phyloP scores from a whole-genome alignment of 2,113 vertebrate species.

The Corythaeola cristata region DNA sequence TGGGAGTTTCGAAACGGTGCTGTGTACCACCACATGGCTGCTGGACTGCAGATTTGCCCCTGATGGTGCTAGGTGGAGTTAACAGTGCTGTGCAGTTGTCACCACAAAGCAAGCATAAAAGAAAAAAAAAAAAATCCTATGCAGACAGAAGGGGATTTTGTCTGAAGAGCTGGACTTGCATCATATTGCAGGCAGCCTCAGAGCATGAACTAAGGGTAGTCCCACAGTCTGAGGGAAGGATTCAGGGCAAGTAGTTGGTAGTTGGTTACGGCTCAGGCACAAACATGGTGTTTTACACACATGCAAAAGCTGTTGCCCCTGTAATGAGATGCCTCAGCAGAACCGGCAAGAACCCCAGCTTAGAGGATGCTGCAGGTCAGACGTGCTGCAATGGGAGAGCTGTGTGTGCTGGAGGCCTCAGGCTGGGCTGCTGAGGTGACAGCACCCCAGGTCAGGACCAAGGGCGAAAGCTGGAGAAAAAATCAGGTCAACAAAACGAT shows the following conservation, averaged over 20 bases:
- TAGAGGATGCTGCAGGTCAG: background rate
- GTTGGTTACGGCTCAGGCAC: background rate
- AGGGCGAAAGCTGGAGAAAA: background rate
- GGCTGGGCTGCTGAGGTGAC: background rate
- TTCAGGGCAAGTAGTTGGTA: background rate
- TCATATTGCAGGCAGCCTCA: background rate
- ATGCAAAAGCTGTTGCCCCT: background rate
- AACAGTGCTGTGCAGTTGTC: background rate
- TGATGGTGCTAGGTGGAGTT: background rate
- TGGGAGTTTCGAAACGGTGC: background rate
- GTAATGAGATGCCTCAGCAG: background rate
- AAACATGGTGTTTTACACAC: accelerated
- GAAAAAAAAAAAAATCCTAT: background rate
- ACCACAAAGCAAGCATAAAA: background rate
- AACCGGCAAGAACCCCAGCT: background rate
- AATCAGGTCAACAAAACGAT: background rate
- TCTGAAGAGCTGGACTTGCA: background rate
- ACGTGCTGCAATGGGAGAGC: background rate
- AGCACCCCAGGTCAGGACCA: background rate
- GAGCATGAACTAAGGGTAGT: background rate
- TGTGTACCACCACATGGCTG: background rate
- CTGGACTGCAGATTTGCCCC: background rate
- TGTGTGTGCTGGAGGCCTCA: background rate
- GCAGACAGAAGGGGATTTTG: background rate
- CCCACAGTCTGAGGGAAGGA: background rate